phyloP scores from a whole-genome alignment of 2,797 vertebrate genomes.

The Myotis myotis region DNA sequence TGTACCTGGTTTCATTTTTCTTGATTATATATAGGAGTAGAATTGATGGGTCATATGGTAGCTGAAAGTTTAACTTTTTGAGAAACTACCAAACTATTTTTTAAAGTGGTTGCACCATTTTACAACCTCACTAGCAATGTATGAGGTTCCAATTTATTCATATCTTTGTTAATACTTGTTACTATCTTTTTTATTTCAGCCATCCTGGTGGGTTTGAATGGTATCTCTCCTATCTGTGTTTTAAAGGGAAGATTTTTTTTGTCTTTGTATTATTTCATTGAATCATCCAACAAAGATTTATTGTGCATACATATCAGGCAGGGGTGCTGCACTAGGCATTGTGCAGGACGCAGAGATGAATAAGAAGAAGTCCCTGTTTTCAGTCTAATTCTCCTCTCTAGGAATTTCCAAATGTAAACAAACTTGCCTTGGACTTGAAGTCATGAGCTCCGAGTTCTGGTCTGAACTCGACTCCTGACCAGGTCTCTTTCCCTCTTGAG shows the following conservation, averaged over 20 bases:
- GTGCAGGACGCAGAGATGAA: not conserved
- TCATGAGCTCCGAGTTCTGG: not conserved
- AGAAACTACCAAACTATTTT: not conserved
- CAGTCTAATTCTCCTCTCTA: not conserved
- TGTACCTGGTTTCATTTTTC: not conserved
- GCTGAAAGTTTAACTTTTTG: not conserved
- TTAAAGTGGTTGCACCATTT: not conserved
- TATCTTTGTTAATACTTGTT: not conserved
- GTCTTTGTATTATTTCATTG: not conserved
- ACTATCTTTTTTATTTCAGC: not conserved
- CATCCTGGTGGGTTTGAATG: not conserved
- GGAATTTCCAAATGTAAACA: not conserved
- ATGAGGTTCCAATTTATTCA: not conserved
- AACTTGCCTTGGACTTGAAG: not conserved
- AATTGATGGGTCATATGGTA: not conserved
- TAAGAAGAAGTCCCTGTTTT: not conserved
- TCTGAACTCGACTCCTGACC: not conserved
- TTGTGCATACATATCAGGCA: not conserved
- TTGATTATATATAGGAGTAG: not conserved
- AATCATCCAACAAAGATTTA: not conserved
- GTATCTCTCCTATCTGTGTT: not conserved
- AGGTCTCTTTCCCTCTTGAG: not conserved
- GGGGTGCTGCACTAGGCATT: not conserved
- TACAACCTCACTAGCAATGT: not conserved
- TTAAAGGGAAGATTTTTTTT: not conserved